Evolutionary conservation across 1,140 invertebrate genomes (phyloP).

Genomic region (Trialeurodes vaporariorum): DNA sequence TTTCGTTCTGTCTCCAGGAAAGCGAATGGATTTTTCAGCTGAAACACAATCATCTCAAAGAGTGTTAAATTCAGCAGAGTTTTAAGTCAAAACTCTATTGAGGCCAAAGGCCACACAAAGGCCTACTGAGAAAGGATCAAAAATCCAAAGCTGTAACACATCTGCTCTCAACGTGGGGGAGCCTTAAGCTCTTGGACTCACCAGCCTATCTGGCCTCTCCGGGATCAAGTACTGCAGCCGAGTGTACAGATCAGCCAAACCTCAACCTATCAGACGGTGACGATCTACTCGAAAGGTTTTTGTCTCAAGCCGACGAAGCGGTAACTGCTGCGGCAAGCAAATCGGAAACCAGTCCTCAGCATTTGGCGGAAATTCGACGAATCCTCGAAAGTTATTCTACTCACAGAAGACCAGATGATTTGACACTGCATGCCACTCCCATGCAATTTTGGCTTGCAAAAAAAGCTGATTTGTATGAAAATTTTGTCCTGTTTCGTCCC

Average conservation of each 20-base stretch:
- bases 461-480: not conserved
- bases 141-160: not conserved
- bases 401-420: not conserved
- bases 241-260: not conserved
- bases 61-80: no score
- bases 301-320: not conserved
- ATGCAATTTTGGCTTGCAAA: not conserved
- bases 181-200: not conserved
- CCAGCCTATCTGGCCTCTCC: not conserved
- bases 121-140: not conserved
- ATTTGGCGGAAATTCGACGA: not conserved
- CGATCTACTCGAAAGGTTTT: not conserved
- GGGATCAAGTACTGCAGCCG: not conserved
- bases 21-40: no score
- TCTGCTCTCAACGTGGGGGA: not conserved
- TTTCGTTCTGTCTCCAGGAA: no score
- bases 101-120: not conserved
- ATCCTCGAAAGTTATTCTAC: not conserved
- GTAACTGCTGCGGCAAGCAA: no score
- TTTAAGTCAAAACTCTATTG: no score
- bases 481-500: not conserved
- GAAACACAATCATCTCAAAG: no score
- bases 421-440: not conserved
- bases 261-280: not conserved
- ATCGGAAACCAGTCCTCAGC: not conserved